Base-by-base conservation (phyloP, 1,140 invertebrate species). In the Cyphomyrmex costatus region DNA sequence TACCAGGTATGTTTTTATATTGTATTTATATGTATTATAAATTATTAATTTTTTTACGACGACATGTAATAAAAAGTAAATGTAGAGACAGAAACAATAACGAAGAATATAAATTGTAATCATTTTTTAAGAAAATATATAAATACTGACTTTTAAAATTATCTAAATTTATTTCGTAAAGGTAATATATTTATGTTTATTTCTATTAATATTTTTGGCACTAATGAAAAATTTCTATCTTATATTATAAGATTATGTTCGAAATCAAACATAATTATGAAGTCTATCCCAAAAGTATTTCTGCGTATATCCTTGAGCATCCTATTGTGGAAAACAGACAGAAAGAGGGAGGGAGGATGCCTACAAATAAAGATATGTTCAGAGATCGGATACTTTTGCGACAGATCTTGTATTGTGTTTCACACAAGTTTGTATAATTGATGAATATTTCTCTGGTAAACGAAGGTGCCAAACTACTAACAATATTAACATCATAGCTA, bases 1-100 rank as follows among this genome's bases (percentile, higher is more conserved):
- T 99, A 85, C 98, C 98, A 96, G 98, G 97, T 98, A 94, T 93
- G 92, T 92, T 33, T 53, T 2, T 77, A 60, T 53, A 60, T 42
- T 86, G 49, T 51, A 27, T 73, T 8, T 84, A 85, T 78, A 36
- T 85, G 0, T 76, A 85, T 10, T 83, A 83, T 85, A 85, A 85
- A 77, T 1, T 78, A 53, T 65, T 78, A 51, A 85, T 85, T 19
- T 78, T 63, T 36, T 33, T 76, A 65, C 61, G 49, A 85, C 71
- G 74, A 36, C 21, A 42, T 60, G 33, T 73, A 16, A 24, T 5
- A 71, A 71, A 56, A 30, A 21, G 14, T n/a, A 82, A 46, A 80
- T 36, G 36, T 80, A 0, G 21, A n/a, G 12, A 33, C 8, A 82
- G 49, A 6, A 63, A 36, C 21, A 73, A 49, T 27, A 19, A 71